A percentile compares a stretch with the other conserved stretches of the same genome.
These are phyloP conservation scores for Cephus cinctus DNA, from an alignment of 1,140 invertebrate species.

Conservation along the genomic window DNA sequence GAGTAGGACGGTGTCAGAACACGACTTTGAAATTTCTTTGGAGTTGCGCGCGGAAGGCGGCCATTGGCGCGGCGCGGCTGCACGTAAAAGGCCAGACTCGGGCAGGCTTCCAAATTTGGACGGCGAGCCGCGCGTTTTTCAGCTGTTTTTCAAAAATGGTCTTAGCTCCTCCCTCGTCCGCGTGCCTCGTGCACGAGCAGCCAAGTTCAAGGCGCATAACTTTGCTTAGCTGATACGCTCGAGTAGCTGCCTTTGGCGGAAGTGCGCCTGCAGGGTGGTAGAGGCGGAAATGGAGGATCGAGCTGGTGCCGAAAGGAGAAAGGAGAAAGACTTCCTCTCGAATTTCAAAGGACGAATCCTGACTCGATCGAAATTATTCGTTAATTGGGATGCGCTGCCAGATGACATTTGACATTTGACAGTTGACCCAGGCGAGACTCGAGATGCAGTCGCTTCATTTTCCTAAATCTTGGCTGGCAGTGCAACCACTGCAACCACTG, in stretches of 20 bases:
- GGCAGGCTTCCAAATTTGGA: constrained; percentile 42
- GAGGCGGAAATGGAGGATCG: constrained; percentile 3
- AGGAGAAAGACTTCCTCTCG: neutral
- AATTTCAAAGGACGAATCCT: constrained; percentile 1
- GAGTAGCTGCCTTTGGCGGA: constrained; percentile 4
- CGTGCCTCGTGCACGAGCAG: constrained; percentile 3
- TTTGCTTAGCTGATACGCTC: neutral
- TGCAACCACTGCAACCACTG: no score
- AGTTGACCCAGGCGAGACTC: no score
- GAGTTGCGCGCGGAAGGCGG: constrained; percentile 36
- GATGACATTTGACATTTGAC: no score
- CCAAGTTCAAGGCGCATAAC: constrained; percentile 11
- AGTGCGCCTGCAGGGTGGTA: constrained; percentile 1
- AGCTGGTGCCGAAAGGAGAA: neutral
- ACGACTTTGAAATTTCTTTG: no score
- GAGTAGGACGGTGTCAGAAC: no score
- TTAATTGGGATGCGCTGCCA: no score
- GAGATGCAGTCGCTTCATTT: no score
- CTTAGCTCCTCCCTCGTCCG: constrained; percentile 21
- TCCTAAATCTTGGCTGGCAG: no score
- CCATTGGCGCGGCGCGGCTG: constrained; percentile 22
- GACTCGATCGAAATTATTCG: no score
- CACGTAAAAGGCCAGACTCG: constrained; percentile 19
- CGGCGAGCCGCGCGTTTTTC: constrained; percentile 12
- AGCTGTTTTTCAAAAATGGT: constrained; percentile 30